Evolutionary conservation across 2,888 invertebrate genomes (phyloP).

Genomic region (Diplolepis rosae): DNA sequence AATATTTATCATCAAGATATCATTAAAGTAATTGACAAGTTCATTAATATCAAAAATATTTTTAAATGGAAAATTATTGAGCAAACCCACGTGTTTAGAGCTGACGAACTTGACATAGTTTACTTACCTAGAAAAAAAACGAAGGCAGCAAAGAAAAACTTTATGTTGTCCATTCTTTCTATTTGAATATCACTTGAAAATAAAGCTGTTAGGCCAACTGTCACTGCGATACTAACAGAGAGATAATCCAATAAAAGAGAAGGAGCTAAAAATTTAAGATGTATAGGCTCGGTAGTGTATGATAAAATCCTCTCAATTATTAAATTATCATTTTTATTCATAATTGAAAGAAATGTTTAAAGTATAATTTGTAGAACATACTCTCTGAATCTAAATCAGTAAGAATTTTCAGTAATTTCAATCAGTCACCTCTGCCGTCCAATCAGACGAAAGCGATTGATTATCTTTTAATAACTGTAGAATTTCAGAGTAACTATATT

Average conservation of each 20-base stretch:
- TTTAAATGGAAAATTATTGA: neutral
- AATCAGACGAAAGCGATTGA: no score
- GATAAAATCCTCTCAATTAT: no score
- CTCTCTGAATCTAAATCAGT: no score
- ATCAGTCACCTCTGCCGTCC: no score
- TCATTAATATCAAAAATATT: neutral
- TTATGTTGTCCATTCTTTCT: neutral
- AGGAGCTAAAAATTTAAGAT: neutral
- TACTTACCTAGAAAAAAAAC: neutral
- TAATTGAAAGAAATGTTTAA: no score
- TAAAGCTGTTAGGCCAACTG: neutral
- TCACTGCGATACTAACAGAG: neutral
- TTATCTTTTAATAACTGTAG: no score
- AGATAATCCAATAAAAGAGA: conserved; percentile 20
- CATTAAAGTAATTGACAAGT: neutral
- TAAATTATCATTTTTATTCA: no score
- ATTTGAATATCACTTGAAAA: neutral
- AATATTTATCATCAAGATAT: no score
- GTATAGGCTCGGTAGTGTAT: neutral
- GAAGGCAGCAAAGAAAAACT: neutral
- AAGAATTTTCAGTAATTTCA: no score
- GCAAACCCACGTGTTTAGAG: neutral
- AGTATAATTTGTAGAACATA: no score
- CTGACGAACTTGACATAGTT: neutral
- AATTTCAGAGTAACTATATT: no score